Conservation (phyloP, 2,113 vertebrate genomes). For the Seriola rivoliana region DNA sequence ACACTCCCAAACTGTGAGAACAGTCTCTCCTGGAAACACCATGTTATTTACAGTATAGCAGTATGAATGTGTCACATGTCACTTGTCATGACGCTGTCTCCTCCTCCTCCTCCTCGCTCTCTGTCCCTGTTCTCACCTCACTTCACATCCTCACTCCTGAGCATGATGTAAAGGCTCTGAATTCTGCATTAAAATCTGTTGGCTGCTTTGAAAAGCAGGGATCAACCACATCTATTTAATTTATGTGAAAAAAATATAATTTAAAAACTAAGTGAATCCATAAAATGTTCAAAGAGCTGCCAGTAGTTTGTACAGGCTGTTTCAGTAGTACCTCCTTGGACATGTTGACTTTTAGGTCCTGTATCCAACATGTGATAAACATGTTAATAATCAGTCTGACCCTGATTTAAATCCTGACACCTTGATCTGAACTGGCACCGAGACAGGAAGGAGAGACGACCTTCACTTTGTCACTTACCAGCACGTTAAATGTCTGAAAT, state of each 20-base stretch:
- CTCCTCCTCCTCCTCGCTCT: constrained; percentile 1
- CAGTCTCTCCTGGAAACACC: constrained; percentile 50
- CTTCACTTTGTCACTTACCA: constrained; percentile 27
- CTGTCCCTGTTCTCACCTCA: constrained; percentile 1
- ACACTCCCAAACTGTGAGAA: constrained; percentile 92
- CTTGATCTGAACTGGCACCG: neutral
- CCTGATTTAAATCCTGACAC: neutral
- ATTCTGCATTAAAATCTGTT: neutral
- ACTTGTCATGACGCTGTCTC: neutral
- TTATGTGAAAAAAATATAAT: neutral
- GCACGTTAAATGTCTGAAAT: constrained; percentile 25
- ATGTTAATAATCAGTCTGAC: neutral
- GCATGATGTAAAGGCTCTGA: neutral
- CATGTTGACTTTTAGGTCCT: no score
- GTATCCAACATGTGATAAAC: no score
- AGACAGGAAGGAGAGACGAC: neutral
- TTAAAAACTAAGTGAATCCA: neutral
- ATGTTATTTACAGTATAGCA: neutral
- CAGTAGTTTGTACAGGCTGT: neutral
- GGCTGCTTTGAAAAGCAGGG: neutral
- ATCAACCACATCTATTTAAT: neutral
- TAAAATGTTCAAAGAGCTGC: neutral
- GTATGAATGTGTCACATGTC: constrained; percentile 23
- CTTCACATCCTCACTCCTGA: constrained; percentile 5
- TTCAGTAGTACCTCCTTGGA: neutral